phyloP scores from a whole-genome alignment of 2,888 invertebrate species.

The Acanthosoma haemorrhoidale region DNA sequence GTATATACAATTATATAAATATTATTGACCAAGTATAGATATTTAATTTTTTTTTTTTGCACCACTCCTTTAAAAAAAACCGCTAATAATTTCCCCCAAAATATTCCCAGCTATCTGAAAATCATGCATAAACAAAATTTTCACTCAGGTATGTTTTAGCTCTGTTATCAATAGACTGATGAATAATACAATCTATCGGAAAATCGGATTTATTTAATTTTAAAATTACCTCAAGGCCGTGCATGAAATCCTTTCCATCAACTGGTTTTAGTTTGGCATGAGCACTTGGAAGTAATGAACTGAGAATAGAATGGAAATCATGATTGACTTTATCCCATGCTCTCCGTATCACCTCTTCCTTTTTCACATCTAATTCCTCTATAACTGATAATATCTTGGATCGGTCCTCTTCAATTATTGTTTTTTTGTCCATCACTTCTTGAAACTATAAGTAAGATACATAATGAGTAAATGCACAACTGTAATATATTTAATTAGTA shows the following conservation, averaged over 20 bases:
- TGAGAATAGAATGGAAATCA: constrained; percentile 94
- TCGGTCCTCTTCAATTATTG: constrained; percentile 69
- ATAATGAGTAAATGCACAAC: neutral
- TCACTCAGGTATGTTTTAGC: too few relatives aligned
- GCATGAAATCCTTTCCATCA: constrained; percentile 65
- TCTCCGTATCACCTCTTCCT: constrained; percentile 69
- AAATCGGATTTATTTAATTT: too few relatives aligned
- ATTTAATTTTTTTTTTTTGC: neutral
- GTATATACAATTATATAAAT: too few relatives aligned
- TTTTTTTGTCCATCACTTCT: constrained; percentile 63
- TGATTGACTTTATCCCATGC: constrained; percentile 84
- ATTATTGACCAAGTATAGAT: neutral
- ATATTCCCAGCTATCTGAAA: too few relatives aligned
- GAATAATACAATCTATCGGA: too few relatives aligned
- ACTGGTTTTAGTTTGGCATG: constrained; percentile 77
- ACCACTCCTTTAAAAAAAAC: too few relatives aligned
- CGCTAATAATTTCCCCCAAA: too few relatives aligned
- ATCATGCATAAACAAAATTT: too few relatives aligned
- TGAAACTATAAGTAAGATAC: constrained; percentile 51
- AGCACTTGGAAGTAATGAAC: constrained; percentile 83
- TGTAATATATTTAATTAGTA: too few relatives aligned
- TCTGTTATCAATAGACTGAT: neutral
- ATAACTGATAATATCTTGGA: constrained; percentile 71
- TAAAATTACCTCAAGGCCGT: constrained; percentile 74
- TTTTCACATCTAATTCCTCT: constrained; percentile 82